Base-by-base conservation (phyloP, 2,888 invertebrate species). In the Epiblema foenella region DNA sequence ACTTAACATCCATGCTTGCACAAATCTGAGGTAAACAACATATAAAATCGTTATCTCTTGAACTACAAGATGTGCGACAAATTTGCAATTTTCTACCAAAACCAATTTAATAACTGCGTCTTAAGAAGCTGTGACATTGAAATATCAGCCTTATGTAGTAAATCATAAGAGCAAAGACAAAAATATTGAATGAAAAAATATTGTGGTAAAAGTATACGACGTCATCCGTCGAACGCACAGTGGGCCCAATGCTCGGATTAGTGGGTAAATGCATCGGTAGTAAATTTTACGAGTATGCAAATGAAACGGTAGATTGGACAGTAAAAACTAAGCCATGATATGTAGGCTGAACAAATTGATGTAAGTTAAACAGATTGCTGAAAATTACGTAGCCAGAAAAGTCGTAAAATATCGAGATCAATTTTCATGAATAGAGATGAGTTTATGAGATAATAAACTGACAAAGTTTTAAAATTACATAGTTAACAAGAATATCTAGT, bases 211-310 rank as follows among this genome's bases (percentile, higher is more conserved):
- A 71, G 68, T 72, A 68, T 68, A 68, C 68, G 72, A 72, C 57
- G 66, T 62, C 70, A 71, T 64, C 70, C 67, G 58, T 62, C 72
- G 71, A 74, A 72, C 76, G 80, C 83, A 80, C 82, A 83, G 82
- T 84, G 82, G 79, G 83, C 84, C 84, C 83, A 85, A 82, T 76
- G 80, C 74, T 75, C 70, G 87, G 89, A 89, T 92, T 90, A 90
- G 82, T 84, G 83, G 83, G 83, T 86, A 85, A 90, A 91, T 89
- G 90, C 90, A 89, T 90, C 85, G 87, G 89, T 86, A 85, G 89
- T 91, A 89, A 91, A 89, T 82, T 93, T 93, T 93, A 93, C 87
- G 90, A 84, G 84, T 91, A 93, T 93, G 93, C 92, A 93, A 93
- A 93, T 93, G 84, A 81, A 81, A 83, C 79, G 81, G 79, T 79